phyloP scores from a whole-genome alignment of 2,888 invertebrate genomes.

The Pachycephus smyrnensis region DNA sequence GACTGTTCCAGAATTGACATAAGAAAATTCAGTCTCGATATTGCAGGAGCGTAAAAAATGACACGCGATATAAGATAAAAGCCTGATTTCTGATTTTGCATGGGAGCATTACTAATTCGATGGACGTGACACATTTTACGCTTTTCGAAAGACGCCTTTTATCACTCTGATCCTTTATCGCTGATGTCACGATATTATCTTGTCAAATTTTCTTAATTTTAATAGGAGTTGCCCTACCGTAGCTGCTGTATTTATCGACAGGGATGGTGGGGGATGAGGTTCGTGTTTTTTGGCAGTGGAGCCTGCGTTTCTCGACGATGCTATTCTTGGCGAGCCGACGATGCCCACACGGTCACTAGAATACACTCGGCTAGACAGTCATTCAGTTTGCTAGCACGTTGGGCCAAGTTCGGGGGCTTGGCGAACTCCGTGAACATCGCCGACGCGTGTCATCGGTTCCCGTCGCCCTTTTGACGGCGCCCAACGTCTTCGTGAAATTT shows the following conservation, averaged over 20 bases:
- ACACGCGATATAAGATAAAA: not conserved
- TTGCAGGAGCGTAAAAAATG: not conserved
- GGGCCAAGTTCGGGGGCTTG: conserved; percentile 53
- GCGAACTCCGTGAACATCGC: not conserved
- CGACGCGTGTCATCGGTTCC: not conserved
- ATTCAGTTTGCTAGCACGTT: conserved; percentile 40
- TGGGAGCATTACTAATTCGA: not conserved
- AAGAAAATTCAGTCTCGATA: not conserved
- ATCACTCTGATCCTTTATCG: not conserved
- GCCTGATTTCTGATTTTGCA: not conserved
- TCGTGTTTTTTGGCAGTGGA: not conserved
- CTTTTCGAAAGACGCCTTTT: not conserved
- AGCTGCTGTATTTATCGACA: not conserved
- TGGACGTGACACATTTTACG: not conserved
- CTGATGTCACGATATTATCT: not conserved
- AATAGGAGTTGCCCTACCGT: not conserved
- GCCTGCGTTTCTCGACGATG: not conserved
- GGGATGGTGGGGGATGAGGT: not conserved
- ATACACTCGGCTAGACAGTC: conserved; percentile 28
- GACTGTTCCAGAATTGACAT: not conserved
- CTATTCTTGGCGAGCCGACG: conserved; percentile 8
- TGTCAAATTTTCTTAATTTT: not conserved
- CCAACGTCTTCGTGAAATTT: not conserved
- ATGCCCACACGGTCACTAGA: conserved; percentile 11
- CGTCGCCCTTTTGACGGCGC: not conserved